A percentile compares a stretch with the other conserved stretches of the same genome.
Evolutionary conservation across 2,888 invertebrate genomes (phyloP).

Genomic region (Aspidiotus destructor): DNA sequence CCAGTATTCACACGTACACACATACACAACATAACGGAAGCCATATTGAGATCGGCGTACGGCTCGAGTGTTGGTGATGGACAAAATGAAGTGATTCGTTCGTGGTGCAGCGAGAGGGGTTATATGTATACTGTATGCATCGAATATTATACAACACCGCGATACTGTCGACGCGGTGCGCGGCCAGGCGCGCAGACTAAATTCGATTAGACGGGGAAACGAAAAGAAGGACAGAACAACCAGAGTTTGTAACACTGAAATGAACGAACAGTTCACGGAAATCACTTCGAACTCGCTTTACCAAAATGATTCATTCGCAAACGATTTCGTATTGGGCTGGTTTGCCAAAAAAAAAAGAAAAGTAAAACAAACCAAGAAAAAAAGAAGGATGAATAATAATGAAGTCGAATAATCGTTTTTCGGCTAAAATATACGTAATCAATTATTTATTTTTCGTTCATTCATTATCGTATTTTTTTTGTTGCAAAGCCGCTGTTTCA

Average conservation of each 20-base stretch:
- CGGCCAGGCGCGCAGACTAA: neutral
- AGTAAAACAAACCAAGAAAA: too few relatives aligned
- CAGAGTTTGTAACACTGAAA: neutral
- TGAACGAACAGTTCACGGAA: neutral
- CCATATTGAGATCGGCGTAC: conserved; percentile 9
- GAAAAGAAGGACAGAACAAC: conserved; percentile 10
- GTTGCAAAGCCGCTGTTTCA: too few relatives aligned
- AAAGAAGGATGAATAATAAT: too few relatives aligned
- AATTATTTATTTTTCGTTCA: too few relatives aligned
- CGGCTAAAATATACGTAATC: too few relatives aligned
- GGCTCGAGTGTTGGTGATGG: neutral
- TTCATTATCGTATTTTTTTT: too few relatives aligned
- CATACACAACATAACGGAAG: conserved; percentile 16
- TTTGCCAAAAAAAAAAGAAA: too few relatives aligned
- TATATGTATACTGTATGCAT: neutral
- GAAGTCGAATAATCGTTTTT: too few relatives aligned
- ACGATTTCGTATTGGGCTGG: neutral
- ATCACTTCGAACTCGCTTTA: neutral
- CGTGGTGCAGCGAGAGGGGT: neutral
- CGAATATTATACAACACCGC: neutral
- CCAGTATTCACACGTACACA: conserved; percentile 23
- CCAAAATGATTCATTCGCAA: neutral
- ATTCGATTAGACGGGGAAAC: neutral
- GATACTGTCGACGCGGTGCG: neutral
- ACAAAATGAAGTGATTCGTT: conserved; percentile 9